Evolutionary conservation across 2,113 vertebrate genomes (phyloP), one percentile per base, ranked within the genome.

Genomic region (Caretta caretta): DNA sequence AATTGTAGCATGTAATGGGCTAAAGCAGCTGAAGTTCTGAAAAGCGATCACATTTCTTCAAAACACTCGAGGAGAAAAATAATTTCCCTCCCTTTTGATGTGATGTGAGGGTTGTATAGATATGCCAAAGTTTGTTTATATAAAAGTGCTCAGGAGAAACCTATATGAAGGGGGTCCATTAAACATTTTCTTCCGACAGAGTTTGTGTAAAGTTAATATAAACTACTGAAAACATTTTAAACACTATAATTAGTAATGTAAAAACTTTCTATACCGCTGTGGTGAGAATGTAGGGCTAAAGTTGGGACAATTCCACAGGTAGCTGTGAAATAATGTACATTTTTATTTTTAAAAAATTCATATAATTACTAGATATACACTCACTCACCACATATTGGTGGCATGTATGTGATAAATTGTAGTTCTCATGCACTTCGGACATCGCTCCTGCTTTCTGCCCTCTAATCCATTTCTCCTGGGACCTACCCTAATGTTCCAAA

Each of bases 381-480:
- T 38, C 53, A 4, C 14, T 38, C 53, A 4, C 2, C 0, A n/a
- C 14, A 75, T 25, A 82, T 51, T 90, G 4, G 1, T 57, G 2
- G 0, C 22, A 46, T 84, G 56, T 24, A 6, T 83, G 10, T 69
- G n/a, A 87, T 4, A 53, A 20, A 53, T 53, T 20, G 53, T 53
- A 53, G 53, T 53, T 53, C 19, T 53, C 53, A 53, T 53, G 3
- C 62, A 3, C 17, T 80, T 84, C 22, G 20, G 2, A 76, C 80
- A 16, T 5, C 51, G 49, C 7, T 11, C 11, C 50, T 4, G 1
- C 49, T 35, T 53, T 65, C 10, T 65, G 25, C 31, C 80, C 85
- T 90, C 57, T 72, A 17, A 72, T 72, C 69, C n/a, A 5, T 27
- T 29, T 51, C 25, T 78, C 7, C 19, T 22, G 14, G 88, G 20